Evolutionary conservation across 2,888 invertebrate species (phyloP), one percentile per base, ranked within the genome.

Genomic region (Petrolisthes manimaculis): DNA sequence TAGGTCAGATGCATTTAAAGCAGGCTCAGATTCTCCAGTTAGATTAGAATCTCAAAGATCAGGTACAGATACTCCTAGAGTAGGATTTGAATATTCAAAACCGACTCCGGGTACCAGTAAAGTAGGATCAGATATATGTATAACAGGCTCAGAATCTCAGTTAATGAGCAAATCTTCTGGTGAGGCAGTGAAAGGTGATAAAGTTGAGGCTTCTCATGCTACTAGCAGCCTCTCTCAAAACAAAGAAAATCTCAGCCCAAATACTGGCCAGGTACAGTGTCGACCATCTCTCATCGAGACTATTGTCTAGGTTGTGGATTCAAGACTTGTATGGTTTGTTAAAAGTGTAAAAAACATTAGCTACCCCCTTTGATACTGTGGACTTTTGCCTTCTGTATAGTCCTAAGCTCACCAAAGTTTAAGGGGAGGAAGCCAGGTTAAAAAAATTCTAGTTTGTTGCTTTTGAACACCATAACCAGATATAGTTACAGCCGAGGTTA

Each of bases 231-330:
- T 61, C 75, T 83, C 88, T n/a, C 89, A 89, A 67, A 78, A 89
- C 55, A 89, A 89, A 51, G 89, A 89, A 78, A 89, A 89, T 55
- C 56, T 89, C 24, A 89, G 89, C 56, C 89, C 89, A 54, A 89
- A 89, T 51, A 78, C 89, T 55, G 89, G 85, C 14, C 89, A 82
- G 55, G 85, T 89, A 55, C 86, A 85, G 14, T 86, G 86, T 67
- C 81, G 89, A 67, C 77, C 89, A 54, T 69, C 89, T 53, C 83
- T 89, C 51, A 89, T 89, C 67, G 89, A 89, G 51, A 89, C 89
- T 12, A 71, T 89, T 55, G 89, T 89, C 18, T 86, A 54, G 78
- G 69, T 83, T 53, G 9, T 21, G 24, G 21, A 61, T 37, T 37
- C 37, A 37, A 37, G 37, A 37, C 37, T 37, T 37, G 37, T 37